Evolutionary conservation across 2,113 vertebrate genomes (phyloP), one percentile per base, ranked within the genome.

Genomic region (Mormyrus iriodes): DNA sequence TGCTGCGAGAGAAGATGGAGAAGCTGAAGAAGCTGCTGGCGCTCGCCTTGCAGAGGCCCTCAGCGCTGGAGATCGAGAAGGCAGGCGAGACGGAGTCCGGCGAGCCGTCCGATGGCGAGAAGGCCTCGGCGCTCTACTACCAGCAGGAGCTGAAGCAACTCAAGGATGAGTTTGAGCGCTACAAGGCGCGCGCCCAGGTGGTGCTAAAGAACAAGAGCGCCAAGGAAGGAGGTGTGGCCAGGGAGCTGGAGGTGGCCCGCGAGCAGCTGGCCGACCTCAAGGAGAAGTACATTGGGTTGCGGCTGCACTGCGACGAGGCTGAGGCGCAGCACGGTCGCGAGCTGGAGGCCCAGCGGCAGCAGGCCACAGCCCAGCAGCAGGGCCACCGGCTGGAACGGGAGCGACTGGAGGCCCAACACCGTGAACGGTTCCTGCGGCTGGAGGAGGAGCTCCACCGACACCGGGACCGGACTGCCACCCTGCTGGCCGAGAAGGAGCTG

Each of bases 381-480:
- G 19, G 82, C 0, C 97, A 98, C 89, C 92, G 93, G 87, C 97
- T 97, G 93, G 97, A 99, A 19, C 91, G 96, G 15, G 97, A 99
- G 90, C 92, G 93, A 0, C 88, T 91, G 69, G 96, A 96, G 91
- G 92, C 92, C 52, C 91, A 95, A 49, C 96, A 96, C 94, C 94
- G 96, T 1, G 97, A 99, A 0, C 93, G 95, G 83, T 94, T 96
- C 0, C 92, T 97, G 89, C 95, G 91, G 0, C 94, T 99, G 92
- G 98, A 99, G 92, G 97, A 95, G 46, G 98, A 99, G 94, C 92
- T 99, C n/a, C 97, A 97, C 94, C 97, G 97, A 51, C 98, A 99
- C 92, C 93, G 98, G 4, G 97, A 97, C 87, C 95, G 98, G 1
- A 97, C 98, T 0, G 96, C 98, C 94, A 96, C 97, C 0, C 94